Evolutionary conservation across 2,797 vertebrate species (phyloP).

Genomic region (Anolis apletophallus): DNA sequence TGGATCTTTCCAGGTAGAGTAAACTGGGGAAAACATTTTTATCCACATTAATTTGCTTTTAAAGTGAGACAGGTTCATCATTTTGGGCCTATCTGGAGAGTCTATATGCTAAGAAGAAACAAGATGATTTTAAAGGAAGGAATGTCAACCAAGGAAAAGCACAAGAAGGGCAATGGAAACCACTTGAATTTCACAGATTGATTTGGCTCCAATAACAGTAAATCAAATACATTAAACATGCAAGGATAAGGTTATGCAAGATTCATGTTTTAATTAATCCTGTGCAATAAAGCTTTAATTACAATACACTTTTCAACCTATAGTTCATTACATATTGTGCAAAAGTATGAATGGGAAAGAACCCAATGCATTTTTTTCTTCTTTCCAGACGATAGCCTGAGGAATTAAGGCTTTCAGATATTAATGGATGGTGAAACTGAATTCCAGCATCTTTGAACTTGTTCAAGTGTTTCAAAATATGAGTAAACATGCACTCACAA

Average conservation of each 20-base stretch:
- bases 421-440: slow-evolving; percentile 3
- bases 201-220: neutral
- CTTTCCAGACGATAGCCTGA: neutral
- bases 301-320: neutral
- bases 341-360: neutral
- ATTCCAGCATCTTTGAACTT: slow-evolving; percentile 11
- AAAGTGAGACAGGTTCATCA: no score
- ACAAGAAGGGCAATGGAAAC: neutral
- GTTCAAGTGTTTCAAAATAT: neutral
- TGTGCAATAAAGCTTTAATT: slow-evolving; percentile 31
- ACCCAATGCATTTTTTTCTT: neutral
- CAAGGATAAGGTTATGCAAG: neutral
- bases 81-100: no score
- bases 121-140: neutral
- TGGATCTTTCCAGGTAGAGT: no score
- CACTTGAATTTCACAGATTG: neutral
- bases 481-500: neutral
- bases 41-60: no score
- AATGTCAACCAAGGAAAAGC: neutral
- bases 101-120: neutral
- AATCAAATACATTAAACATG: slow-evolving; percentile 4
- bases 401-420: slow-evolving; percentile 16
- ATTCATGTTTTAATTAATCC: neutral
- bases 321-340: slow-evolving; percentile 14
- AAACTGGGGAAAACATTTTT: no score